These are phyloP conservation scores for mouse (Mus musculus) DNA, from an alignment of 2,113 vertebrate species.

Conservation along the genomic window DNA sequence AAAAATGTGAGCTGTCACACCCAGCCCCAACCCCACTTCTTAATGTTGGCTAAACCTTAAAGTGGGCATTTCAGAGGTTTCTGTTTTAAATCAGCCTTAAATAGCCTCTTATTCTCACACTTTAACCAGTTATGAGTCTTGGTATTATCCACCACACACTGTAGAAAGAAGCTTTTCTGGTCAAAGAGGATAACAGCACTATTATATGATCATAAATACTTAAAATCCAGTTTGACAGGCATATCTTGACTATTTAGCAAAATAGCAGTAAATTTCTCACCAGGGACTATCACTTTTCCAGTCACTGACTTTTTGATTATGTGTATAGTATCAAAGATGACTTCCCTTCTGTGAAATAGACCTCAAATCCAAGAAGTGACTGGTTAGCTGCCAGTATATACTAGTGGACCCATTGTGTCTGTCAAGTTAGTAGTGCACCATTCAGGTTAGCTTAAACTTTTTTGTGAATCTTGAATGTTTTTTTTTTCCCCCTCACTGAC, in stretches of 20 bases:
- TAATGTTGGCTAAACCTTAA: not conserved
- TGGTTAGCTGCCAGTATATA: not conserved
- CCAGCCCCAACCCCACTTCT: not conserved
- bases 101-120: not conserved
- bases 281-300: not conserved
- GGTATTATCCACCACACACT: not conserved
- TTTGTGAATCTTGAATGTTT: not conserved
- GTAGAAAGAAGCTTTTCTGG: not conserved
- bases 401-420: not conserved
- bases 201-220: not conserved
- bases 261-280: not conserved
- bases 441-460: not conserved
- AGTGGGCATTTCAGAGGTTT: not conserved
- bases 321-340: not conserved
- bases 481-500: not conserved
- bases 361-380: not conserved
- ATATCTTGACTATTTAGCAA: not conserved
- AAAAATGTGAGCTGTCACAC: not conserved
- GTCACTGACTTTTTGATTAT: not conserved
- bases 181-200: too few relatives aligned
- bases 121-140: not conserved
- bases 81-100: not conserved
- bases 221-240: not conserved
- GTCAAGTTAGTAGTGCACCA: not conserved
- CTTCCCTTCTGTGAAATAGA: not conserved